These are phyloP conservation scores for Drosophila saltans DNA, from an alignment of 1,140 invertebrate species.

Conservation along the genomic window DNA sequence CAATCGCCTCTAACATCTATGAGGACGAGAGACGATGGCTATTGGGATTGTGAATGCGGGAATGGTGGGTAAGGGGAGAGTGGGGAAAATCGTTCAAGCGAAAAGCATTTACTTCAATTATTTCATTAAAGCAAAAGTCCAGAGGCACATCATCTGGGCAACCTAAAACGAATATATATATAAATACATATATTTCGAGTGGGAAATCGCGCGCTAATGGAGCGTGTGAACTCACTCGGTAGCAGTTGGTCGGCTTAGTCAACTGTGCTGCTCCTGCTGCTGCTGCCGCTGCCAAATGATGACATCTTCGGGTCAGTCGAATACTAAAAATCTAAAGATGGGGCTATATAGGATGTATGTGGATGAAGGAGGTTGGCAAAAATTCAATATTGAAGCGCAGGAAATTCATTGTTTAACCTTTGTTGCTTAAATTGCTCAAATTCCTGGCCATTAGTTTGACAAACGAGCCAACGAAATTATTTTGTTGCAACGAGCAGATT, in stretches of 20 bases:
- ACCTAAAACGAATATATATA: neutral
- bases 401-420: conserved; percentile 81
- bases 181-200: conserved; percentile 14
- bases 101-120: conserved; percentile 71
- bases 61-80: neutral
- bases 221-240: conserved; percentile 65
- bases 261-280: conserved; percentile 43
- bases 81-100: conserved; percentile 34
- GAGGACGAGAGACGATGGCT: too few relatives aligned
- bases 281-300: conserved; percentile 4
- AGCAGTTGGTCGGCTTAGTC: conserved; percentile 62
- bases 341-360: neutral
- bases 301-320: conserved; percentile 18
- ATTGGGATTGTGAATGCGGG: too few relatives aligned
- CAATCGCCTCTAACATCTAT: conserved; percentile 17
- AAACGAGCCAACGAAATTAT: conserved; percentile 78
- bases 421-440: conserved; percentile 80
- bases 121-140: conserved; percentile 62
- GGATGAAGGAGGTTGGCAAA: conserved; percentile 16
- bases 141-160: conserved; percentile 41
- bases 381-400: conserved; percentile 71
- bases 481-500: conserved; percentile 67
- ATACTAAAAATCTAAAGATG: conserved; percentile 9
- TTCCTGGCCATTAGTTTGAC: conserved; percentile 78
- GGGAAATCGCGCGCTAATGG: conserved; percentile 63